Percentiles rank a stretch among this genome's conserved stretches.
phyloP scores from a whole-genome alignment of 2,888 invertebrate species.

The Mythimna albipuncta region DNA sequence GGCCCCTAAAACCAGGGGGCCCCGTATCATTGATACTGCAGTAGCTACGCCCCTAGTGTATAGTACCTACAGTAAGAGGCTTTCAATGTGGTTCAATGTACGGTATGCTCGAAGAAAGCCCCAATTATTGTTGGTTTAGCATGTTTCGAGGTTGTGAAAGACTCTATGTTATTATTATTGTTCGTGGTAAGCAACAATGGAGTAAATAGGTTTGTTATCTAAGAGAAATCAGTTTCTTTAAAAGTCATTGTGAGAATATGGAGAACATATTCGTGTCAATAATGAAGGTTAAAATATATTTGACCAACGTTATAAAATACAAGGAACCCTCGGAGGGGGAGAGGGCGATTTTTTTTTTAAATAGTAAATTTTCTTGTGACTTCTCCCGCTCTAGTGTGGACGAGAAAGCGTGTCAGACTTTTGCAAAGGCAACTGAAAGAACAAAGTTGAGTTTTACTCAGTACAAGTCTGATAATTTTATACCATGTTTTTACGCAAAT shows the following conservation, averaged over 20 bases:
- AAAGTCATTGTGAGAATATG: neutral
- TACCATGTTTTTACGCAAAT: too few species aligned
- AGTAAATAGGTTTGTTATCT: constrained; percentile 16
- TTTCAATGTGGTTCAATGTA: constrained; percentile 58
- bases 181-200: constrained; percentile 20
- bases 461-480: too few species aligned
- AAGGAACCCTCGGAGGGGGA: too few species aligned
- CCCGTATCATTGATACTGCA: too few species aligned
- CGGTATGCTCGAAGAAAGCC: constrained; percentile 56
- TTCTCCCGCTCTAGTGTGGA: too few species aligned
- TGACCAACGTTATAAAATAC: too few species aligned
- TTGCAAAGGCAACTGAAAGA: too few species aligned
- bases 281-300: neutral
- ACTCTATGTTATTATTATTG: constrained; percentile 26
- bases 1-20: too few species aligned
- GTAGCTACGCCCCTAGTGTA: constrained; percentile 7
- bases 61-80: constrained; percentile 45
- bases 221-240: neutral
- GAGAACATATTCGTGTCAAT: neutral
- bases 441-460: too few species aligned
- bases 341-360: too few species aligned
- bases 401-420: too few species aligned
- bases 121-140: constrained; percentile 58
- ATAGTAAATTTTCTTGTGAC: too few species aligned
- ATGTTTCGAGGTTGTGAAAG: constrained; percentile 26